Base-by-base conservation (phyloP, 1,140 invertebrate genomes). In the Drosophila melanica region DNA sequence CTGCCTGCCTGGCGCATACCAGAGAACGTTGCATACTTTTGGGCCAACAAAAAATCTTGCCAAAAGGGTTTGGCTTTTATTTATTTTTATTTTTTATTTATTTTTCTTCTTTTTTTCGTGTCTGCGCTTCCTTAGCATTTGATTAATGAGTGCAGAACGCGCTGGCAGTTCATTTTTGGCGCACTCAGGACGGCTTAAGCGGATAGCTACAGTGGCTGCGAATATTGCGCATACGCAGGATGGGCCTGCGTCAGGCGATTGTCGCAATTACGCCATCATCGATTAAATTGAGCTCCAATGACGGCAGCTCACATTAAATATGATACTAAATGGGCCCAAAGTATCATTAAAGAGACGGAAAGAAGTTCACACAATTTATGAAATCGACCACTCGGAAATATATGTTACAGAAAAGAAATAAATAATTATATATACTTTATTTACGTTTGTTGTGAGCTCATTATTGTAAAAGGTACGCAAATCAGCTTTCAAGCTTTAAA, bases 101-200 rank as follows among this genome's bases (percentile, higher is more conserved):
- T 42, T 27, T 48, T 54, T 57, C 14, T 55, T 30, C 60, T 71
- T 51, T 54, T 42, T 59, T 45, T 33, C 48, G 51, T 51, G 47
- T 72, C 30, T 85, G 62, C 79, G 70, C 84, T 87, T 86, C 84
- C 67, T 82, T 76, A 87, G 79, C 82, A 77, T 87, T 86, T 86
- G 82, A 86, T 86, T 82, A 86, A 86, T 87, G 82, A 86, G 79
- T 82, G 82, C 75, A 76, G 57, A 67, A 50, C 62, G 79, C 77
- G 67, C 47, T 87, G 82, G 71, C 81, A 87, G 75, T 87, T 86
- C 75, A 87, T 79, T 87, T 85, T 79, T 81, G 78, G 82, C 63
- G 60, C 69, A 55, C 51, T 65, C 73, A 64, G 42, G 11, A 20
- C 16, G 44, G 45, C 71, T 69, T 57, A 74, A 72, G 63, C 53